Percentiles rank a stretch among this genome's conserved stretches.
phyloP scores from a whole-genome alignment of 1,140 invertebrate species.

The Bombus soroeensis region DNA sequence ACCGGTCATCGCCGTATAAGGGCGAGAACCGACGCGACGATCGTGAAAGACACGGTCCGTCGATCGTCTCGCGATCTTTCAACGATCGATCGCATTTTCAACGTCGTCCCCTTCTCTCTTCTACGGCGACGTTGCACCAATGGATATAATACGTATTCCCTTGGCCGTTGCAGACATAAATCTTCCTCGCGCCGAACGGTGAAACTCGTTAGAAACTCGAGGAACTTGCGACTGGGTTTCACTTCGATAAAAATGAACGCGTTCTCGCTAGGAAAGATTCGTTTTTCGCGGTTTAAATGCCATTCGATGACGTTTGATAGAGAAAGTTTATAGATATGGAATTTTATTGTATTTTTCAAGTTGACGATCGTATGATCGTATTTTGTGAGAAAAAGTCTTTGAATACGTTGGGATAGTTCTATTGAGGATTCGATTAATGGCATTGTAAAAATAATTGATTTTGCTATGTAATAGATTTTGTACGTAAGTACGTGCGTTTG shows the following conservation, averaged over 20 bases:
- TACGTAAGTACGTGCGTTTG: too few relatives aligned
- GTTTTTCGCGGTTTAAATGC: background rate
- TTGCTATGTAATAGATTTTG: too few relatives aligned
- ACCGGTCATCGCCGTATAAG: slow-evolving; percentile 21
- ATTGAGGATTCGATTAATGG: too few relatives aligned
- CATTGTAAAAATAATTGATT: too few relatives aligned
- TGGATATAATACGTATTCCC: slow-evolving; percentile 20
- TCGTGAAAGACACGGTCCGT: background rate
- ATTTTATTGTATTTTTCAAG: background rate
- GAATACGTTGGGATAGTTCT: too few relatives aligned
- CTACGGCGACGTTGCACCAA: background rate
- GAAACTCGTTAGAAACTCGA: slow-evolving; percentile 57
- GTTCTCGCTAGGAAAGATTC: background rate
- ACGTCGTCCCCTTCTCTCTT: background rate
- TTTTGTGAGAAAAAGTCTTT: too few relatives aligned
- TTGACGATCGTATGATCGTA: too few relatives aligned
- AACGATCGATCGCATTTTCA: slow-evolving; percentile 42
- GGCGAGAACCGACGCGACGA: background rate
- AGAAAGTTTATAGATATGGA: background rate
- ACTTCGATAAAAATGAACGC: slow-evolving; percentile 12
- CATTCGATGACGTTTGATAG: background rate
- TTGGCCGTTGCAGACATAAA: slow-evolving; percentile 33
- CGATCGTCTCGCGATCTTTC: slow-evolving; percentile 38
- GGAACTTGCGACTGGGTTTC: slow-evolving; percentile 21
- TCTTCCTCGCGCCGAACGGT: slow-evolving; percentile 54